phyloP scores from a whole-genome alignment of 2,113 vertebrate genomes.

The Trematocara nigrifrons region DNA sequence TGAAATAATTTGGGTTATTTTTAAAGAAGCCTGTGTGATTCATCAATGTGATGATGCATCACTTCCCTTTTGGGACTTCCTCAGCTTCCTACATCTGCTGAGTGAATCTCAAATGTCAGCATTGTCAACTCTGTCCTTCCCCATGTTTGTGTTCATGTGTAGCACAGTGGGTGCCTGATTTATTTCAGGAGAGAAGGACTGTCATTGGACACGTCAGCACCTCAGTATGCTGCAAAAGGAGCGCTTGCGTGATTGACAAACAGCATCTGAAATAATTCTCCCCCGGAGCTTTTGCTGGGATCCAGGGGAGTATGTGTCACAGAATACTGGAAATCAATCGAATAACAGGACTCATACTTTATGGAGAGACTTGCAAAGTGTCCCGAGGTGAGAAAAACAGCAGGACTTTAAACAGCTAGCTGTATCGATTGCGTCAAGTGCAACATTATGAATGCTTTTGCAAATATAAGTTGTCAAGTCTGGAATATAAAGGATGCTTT shows the following conservation, averaged over 20 bases:
- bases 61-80: slow-evolving; percentile 30
- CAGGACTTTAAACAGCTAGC: neutral
- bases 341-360: neutral
- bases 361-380: neutral
- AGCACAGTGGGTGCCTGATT: neutral
- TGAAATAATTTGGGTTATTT: neutral
- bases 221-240: neutral
- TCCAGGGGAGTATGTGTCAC: neutral
- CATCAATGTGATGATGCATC: slow-evolving; percentile 2
- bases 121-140: neutral
- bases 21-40: neutral
- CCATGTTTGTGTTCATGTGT: neutral
- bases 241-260: neutral
- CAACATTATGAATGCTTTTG: neutral
- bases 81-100: slow-evolving; percentile 17
- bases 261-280: neutral
- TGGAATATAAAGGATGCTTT: neutral
- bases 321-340: neutral
- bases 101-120: neutral
- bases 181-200: neutral
- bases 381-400: neutral
- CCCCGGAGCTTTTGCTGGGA: neutral
- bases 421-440: neutral
- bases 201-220: neutral
- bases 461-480: neutral